Conservation (phyloP, 1,140 invertebrate species). For the Parapsyche elsis region DNA sequence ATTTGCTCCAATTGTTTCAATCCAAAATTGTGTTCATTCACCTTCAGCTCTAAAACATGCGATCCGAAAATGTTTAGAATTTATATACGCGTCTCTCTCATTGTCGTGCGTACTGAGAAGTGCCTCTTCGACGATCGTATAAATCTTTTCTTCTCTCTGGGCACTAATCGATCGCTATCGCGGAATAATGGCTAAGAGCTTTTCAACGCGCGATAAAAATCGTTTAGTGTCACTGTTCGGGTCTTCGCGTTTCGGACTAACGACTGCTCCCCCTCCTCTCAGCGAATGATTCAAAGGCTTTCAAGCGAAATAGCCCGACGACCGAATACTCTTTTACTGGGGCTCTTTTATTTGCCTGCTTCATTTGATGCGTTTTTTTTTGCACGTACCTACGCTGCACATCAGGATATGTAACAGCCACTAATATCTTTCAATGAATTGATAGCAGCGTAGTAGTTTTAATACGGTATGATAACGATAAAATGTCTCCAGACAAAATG, state of each 20-base stretch:
- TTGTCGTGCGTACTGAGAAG: neutral
- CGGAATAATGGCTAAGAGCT: constrained; percentile 46
- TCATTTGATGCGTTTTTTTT: no score
- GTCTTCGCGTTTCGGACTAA: constrained; percentile 29
- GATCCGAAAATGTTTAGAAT: no score
- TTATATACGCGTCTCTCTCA: neutral
- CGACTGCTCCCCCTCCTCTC: constrained; percentile 6
- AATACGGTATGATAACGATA: no score
- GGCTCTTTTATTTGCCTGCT: no score
- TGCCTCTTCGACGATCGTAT: constrained; percentile 3
- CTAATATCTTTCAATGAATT: no score
- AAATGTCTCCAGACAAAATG: no score
- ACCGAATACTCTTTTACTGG: neutral
- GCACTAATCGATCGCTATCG: constrained; percentile 55
- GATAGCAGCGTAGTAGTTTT: no score
- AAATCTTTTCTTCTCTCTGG: constrained; percentile 41
- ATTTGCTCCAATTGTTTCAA: neutral
- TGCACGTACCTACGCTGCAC: no score
- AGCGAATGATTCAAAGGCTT: constrained; percentile 31
- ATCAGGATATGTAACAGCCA: no score
- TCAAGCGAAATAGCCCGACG: constrained; percentile 14
- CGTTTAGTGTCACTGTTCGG: constrained; percentile 50
- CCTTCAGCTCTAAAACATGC: no score
- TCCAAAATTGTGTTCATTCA: no score
- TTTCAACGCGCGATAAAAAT: constrained; percentile 55